Base-by-base conservation (phyloP, 2,888 invertebrate species). In the Tetheella fluctuosa region DNA sequence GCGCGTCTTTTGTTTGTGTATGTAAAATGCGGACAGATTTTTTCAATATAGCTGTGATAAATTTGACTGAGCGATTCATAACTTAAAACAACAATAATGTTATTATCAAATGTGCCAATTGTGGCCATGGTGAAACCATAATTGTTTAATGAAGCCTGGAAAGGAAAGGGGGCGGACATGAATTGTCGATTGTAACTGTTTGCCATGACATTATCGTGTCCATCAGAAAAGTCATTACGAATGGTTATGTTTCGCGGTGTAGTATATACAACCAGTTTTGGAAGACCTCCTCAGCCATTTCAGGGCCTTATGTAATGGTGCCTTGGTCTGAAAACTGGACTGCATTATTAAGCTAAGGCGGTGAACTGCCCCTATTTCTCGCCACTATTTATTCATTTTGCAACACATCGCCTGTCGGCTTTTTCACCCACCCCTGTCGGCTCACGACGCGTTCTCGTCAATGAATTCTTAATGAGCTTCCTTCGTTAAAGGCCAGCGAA, bases 341-440 rank as follows among this genome's bases (percentile, higher is more conserved):
- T 91, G 89, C 84, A 91, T 91, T 91, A 91, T 91, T 91, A 77
- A 91, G 83, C 78, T 77, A 79, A 76, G 65, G 65, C 74, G 86
- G 85, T 88, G 89, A 88, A 88, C 90, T 91, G 90, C 90, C 92
- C 89, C 83, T 89, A 89, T 90, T 91, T 91, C 91, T 89, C 87
- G 89, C 89, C 89, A 85, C 86, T 87, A 88, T 91, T 91, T 93
- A 93, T 92, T 89, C 90, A 91, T 92, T 93, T 92, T 84, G 92
- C 92, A 91, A 93, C 88, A 90, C 89, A 90, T 88, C 81, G 86
- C 85, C 86, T 84, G 89, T 82, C 89, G 83, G 89, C 85, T 89
- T 86, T 86, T 86, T 86, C 88, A 86, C 88, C 90, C 86, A 82
- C 80, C 84, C 82, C 69, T 76, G 81, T 76, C 84, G 81, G 77